Conservation (phyloP, 2,113 vertebrate genomes). For the Pongo pygmaeus region DNA sequence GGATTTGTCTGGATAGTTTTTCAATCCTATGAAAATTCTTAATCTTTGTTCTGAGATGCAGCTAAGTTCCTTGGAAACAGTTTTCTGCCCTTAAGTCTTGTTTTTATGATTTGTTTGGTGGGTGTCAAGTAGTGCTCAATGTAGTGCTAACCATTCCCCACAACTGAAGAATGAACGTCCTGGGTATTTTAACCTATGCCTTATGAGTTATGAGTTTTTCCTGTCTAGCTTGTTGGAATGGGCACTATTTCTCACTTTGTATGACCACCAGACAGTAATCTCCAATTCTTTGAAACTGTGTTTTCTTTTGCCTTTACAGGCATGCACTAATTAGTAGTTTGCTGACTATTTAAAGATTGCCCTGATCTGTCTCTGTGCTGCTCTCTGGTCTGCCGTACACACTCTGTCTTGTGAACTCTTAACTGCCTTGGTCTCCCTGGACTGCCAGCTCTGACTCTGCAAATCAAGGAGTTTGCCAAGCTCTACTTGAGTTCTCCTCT, state of each 20-base stretch:
- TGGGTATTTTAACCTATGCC: neutral
- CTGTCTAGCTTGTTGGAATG: neutral
- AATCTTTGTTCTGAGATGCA: neutral
- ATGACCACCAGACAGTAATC: neutral
- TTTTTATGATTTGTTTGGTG: neutral
- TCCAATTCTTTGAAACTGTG: neutral
- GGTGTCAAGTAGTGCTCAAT: neutral
- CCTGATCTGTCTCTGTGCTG: neutral
- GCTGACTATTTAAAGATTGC: neutral
- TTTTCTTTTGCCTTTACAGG: neutral
- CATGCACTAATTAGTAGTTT: neutral
- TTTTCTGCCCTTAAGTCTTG: neutral
- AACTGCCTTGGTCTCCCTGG: neutral
- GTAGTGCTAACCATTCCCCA: neutral
- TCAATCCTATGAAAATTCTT: neutral
- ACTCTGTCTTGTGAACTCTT: neutral
- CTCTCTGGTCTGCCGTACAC: neutral
- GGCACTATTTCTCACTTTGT: neutral
- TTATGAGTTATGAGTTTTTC: neutral
- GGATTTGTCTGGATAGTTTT: neutral
- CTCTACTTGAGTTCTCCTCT: neutral
- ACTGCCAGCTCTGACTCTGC: neutral
- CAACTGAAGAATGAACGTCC: neutral
- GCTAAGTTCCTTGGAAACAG: neutral
- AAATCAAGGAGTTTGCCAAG: neutral